Evolutionary conservation across 2,113 vertebrate species (phyloP).

Genomic region (Regulus satrapa): DNA sequence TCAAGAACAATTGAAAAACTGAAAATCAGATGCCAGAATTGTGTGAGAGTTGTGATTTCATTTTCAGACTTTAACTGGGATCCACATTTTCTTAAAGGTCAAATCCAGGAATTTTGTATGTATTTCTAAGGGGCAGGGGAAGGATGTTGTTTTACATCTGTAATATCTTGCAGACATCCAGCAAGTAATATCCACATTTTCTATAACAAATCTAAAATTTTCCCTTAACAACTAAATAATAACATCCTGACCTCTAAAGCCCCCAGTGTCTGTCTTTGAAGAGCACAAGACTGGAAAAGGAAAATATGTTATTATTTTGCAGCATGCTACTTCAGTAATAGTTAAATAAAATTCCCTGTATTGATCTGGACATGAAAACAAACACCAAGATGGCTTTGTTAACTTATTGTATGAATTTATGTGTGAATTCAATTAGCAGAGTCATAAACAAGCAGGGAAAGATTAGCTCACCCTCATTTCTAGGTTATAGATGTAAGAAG

Average conservation of each 20-base stretch:
- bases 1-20: neutral
- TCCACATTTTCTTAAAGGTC: neutral
- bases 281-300: neutral
- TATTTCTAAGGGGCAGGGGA: neutral
- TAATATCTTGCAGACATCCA: neutral
- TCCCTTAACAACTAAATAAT: neutral
- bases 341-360: neutral
- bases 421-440: neutral
- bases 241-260: neutral
- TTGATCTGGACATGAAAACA: neutral
- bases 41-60: neutral
- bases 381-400: neutral
- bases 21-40: neutral
- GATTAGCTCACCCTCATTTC: neutral
- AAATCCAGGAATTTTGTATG: neutral
- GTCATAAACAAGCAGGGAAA: neutral
- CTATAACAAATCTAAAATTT: neutral
- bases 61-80: neutral
- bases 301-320: neutral
- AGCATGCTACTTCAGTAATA: neutral
- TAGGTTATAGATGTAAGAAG: neutral
- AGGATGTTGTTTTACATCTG: neutral
- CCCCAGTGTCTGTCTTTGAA: neutral
- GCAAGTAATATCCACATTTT: neutral
- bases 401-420: neutral